phyloP scores from a whole-genome alignment of 2,888 invertebrate species.

The Noctua comes region DNA sequence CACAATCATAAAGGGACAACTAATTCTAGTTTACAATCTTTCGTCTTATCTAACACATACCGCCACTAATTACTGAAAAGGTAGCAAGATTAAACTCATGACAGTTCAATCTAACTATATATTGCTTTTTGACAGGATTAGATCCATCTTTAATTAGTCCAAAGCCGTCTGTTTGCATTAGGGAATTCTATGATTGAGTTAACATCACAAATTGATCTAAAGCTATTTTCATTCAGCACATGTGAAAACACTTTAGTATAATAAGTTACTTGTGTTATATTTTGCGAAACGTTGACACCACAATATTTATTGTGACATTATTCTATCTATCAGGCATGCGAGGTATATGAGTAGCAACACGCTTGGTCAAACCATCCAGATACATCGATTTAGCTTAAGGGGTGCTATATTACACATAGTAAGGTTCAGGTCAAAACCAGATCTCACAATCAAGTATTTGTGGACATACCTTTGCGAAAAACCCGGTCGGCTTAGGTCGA shows the following conservation, averaged over 20 bases:
- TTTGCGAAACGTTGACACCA: not conserved
- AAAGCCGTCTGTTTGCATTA: constrained; percentile 20
- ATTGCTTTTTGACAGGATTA: constrained; percentile 22
- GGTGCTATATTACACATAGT: not conserved
- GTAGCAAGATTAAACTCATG: constrained; percentile 4
- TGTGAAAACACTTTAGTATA: not conserved
- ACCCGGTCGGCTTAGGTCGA: not conserved
- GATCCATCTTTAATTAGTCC: constrained; percentile 22
- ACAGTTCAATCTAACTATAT: constrained; percentile 24
- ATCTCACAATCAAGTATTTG: not conserved
- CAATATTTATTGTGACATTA: not conserved
- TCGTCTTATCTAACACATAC: not conserved
- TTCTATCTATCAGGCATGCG: not conserved
- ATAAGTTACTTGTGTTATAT: not conserved
- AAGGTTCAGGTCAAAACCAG: not conserved
- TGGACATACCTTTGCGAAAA: not conserved
- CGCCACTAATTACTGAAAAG: constrained; percentile 18
- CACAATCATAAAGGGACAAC: not conserved
- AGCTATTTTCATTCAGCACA: not conserved
- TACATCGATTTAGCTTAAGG: too few species aligned
- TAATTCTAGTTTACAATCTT: not conserved
- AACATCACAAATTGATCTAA: not conserved
- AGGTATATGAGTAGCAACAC: not conserved
- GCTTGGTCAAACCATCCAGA: not conserved
- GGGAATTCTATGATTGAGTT: constrained; percentile 4